Conservation (phyloP, 2,797 vertebrate species). For the Bradypodion pumilum region DNA sequence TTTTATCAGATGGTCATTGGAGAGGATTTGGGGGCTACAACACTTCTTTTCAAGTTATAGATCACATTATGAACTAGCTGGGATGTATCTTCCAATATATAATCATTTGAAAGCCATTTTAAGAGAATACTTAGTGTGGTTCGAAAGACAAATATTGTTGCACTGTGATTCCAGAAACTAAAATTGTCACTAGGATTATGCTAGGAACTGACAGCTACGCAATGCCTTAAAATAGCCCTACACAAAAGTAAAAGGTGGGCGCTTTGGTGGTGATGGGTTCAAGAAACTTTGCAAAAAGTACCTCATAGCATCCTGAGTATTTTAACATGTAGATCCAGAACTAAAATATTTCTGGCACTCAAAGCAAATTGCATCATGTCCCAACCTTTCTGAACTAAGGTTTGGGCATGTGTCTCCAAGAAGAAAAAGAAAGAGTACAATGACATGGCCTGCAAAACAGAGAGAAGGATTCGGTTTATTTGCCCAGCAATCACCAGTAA, state of each 20-base stretch:
- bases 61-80: slow-evolving; percentile 56
- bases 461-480: too few relatives aligned
- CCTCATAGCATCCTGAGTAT: too few relatives aligned
- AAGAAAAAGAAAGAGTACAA: too few relatives aligned
- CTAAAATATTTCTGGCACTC: too few relatives aligned
- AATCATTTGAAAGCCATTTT: slow-evolving; percentile 51
- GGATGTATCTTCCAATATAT: slow-evolving; percentile 50
- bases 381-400: too few relatives aligned
- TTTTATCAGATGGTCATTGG: slow-evolving; percentile 60
- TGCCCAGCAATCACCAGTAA: too few relatives aligned
- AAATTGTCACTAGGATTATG: neutral
- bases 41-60: slow-evolving; percentile 56
- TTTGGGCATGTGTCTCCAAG: too few relatives aligned
- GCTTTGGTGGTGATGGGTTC: too few relatives aligned
- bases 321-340: too few relatives aligned
- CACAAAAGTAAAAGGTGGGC: neutral
- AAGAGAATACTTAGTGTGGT: slow-evolving; percentile 7
- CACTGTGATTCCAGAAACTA: neutral
- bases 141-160: slow-evolving; percentile 42
- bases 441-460: too few relatives aligned
- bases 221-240: neutral
- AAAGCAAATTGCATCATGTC: too few relatives aligned
- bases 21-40: slow-evolving; percentile 30
- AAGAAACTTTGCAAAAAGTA: too few relatives aligned
- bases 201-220: neutral